Evolutionary conservation across 2,888 invertebrate species (phyloP).

Genomic region (Dryomyza anilis): DNA sequence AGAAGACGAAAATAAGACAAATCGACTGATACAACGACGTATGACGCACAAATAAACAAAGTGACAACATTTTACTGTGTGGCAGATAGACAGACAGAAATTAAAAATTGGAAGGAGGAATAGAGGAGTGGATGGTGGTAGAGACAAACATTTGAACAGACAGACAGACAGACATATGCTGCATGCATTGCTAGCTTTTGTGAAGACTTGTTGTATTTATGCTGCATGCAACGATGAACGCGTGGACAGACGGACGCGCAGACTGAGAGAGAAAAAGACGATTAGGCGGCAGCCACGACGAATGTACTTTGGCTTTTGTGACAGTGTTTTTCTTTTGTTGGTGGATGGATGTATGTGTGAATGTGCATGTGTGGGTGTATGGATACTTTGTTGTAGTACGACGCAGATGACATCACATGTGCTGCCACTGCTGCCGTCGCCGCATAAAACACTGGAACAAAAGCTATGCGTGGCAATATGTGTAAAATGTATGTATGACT

Average conservation of each 20-base stretch:
- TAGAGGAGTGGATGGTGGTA: neutral
- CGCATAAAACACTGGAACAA: neutral
- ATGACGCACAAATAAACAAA: neutral
- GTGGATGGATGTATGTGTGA: neutral
- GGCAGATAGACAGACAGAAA: no score
- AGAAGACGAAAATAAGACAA: neutral
- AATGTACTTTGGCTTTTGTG: no score
- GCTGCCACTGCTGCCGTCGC: no score
- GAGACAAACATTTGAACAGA: neutral
- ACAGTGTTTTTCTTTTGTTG: neutral
- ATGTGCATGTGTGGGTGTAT: conserved; percentile 8
- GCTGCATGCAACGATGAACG: neutral
- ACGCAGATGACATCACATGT: neutral
- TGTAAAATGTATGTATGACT: neutral
- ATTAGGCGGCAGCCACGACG: no score
- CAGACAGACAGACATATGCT: neutral
- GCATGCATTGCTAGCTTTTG: neutral
- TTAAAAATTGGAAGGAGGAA: no score
- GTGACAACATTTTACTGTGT: no score
- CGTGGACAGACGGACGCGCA: neutral
- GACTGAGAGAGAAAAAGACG: no score
- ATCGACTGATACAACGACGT: neutral
- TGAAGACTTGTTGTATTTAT: neutral
- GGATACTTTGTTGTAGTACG: neutral
- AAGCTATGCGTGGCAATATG: neutral